Conservation (phyloP, 2,797 vertebrate species). For the Oreochromis mossambicus region DNA sequence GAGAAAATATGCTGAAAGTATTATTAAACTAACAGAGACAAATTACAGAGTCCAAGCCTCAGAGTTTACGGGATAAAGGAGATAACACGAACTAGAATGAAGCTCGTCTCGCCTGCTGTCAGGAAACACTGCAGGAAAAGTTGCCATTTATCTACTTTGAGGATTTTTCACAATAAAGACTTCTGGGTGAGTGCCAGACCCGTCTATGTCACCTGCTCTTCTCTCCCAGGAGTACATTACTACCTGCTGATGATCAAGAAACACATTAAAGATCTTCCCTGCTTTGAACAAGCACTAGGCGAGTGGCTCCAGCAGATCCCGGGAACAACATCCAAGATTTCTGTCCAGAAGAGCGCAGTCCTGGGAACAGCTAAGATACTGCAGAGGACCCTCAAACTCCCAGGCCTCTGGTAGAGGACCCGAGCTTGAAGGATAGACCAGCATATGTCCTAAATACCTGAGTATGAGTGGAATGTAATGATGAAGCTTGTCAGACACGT, state of each 20-base stretch:
- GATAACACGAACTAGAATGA: not conserved
- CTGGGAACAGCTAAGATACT: fast-evolving
- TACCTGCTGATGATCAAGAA: not conserved
- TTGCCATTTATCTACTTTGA: not conserved
- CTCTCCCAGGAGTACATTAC: not conserved
- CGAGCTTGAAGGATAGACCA: fast-evolving
- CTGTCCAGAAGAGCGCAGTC: not conserved
- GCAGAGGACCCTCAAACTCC: fast-evolving
- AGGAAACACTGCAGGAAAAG: not conserved
- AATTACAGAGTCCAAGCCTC: not conserved
- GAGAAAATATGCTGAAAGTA: not conserved
- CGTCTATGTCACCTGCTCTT: not conserved
- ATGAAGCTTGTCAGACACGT: not conserved
- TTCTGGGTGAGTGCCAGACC: not conserved
- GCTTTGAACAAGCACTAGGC: not conserved
- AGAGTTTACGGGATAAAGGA: not conserved
- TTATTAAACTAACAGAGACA: not conserved
- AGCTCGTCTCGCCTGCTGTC: not conserved
- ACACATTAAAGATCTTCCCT: not conserved
- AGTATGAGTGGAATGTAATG: not conserved
- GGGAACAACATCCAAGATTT: fast-evolving
- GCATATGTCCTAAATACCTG: not conserved
- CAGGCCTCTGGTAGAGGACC: not conserved
- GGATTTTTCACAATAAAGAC: not conserved
- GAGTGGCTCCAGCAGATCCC: not conserved